Evolutionary conservation across 1,140 invertebrate genomes (phyloP).

Genomic region (Phenacoccus solenopsis): DNA sequence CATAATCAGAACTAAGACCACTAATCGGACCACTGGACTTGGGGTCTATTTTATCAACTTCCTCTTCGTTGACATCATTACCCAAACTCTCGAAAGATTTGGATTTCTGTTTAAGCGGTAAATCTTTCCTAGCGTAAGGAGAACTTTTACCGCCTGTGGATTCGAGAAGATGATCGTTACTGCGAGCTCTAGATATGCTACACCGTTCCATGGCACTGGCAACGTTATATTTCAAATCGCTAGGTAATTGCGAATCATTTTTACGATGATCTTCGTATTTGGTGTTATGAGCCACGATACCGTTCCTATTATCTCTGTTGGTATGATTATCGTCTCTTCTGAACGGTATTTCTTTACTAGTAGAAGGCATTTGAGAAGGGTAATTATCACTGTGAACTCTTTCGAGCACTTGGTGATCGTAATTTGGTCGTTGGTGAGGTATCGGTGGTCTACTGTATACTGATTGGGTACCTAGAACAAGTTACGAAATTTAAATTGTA

Average conservation of each 20-base stretch:
- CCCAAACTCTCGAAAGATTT: constrained; percentile 10
- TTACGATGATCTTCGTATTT: neutral
- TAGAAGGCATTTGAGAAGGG: neutral
- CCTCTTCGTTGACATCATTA: constrained; percentile 23
- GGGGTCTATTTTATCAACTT: constrained; percentile 21
- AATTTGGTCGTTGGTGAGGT: neutral
- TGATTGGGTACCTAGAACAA: too few relatives aligned
- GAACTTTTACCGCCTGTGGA: neutral
- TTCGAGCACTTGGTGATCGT: too few relatives aligned
- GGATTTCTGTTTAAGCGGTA: neutral
- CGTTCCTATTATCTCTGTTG: neutral
- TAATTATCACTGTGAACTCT: neutral
- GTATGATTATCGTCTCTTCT: neutral
- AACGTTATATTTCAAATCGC: neutral
- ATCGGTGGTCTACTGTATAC: neutral
- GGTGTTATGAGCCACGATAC: neutral
- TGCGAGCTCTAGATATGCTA: constrained; percentile 1
- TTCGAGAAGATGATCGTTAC: neutral
- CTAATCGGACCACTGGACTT: constrained; percentile 21
- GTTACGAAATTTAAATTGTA: too few relatives aligned
- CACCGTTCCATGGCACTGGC: neutral
- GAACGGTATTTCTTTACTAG: neutral
- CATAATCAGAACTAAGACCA: constrained; percentile 44
- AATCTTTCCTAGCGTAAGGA: neutral
- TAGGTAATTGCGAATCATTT: neutral